These are phyloP conservation scores for Drosophila affinis DNA, from an alignment of 2,888 invertebrate genomes.

Conservation along the genomic window DNA sequence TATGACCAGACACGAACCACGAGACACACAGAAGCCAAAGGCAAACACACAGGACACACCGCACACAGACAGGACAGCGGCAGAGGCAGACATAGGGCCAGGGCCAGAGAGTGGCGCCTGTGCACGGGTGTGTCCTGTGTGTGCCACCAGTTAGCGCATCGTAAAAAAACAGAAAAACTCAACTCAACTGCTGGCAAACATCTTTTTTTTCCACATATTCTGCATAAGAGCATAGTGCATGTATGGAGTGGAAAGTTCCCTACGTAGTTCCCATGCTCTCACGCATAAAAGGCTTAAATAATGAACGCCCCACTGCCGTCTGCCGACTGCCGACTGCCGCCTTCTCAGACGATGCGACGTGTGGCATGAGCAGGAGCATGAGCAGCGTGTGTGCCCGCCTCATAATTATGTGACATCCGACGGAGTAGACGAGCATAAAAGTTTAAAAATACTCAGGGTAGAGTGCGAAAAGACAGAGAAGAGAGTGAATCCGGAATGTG, in stretches of 20 bases:
- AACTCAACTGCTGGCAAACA: conserved; percentile 9
- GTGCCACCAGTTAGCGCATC: conserved; percentile 69
- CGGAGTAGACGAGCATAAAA: conserved; percentile 52
- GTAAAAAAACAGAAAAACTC: conserved; percentile 41
- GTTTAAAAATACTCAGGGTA: conserved; percentile 47
- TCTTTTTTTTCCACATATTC: conserved; percentile 26
- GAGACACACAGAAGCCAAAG: conserved; percentile 31
- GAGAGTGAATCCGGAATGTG: background rate
- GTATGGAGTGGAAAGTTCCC: conserved; percentile 9
- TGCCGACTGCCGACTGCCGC: background rate
- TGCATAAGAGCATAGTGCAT: conserved; percentile 4
- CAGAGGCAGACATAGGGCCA: background rate
- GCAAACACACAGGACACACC: conserved; percentile 18
- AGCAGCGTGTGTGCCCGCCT: conserved; percentile 53
- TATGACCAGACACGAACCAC: conserved; percentile 54
- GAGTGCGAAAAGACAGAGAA: conserved; percentile 7
- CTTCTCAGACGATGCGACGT: conserved; percentile 19
- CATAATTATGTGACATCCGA: conserved; percentile 77
- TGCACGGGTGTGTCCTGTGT: conserved; percentile 22
- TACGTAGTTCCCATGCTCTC: conserved; percentile 46
- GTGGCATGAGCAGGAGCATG: conserved; percentile 47
- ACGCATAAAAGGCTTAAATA: conserved; percentile 71
- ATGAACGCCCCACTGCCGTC: conserved; percentile 52
- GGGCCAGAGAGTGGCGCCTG: conserved; percentile 37
- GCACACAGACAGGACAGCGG: background rate